phyloP scores from a whole-genome alignment of 1,140 invertebrate genomes.

The Drosophila erecta region DNA sequence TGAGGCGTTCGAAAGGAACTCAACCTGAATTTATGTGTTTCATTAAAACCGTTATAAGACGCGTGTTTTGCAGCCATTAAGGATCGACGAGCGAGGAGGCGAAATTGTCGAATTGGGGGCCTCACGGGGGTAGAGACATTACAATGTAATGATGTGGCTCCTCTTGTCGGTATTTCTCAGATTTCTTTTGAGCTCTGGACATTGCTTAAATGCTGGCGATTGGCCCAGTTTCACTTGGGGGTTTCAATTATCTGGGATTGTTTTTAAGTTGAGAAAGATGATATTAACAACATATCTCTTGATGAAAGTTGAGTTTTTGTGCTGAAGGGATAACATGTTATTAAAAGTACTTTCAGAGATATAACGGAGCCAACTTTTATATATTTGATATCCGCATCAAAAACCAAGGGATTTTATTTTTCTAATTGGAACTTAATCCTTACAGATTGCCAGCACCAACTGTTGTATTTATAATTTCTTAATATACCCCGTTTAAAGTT shows the following conservation, averaged over 20 bases:
- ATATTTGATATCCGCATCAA: not conserved
- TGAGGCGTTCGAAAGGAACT: conserved; percentile 50
- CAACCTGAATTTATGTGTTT: conserved; percentile 76
- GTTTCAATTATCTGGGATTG: conserved; percentile 46
- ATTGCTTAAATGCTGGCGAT: conserved; percentile 33
- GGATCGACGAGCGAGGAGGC: conserved; percentile 15
- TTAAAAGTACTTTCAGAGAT: not conserved
- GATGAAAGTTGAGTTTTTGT: conserved; percentile 9
- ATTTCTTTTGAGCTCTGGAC: conserved; percentile 48
- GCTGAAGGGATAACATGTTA: not conserved
- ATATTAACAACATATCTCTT: conserved; percentile 1
- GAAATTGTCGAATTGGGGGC: not conserved
- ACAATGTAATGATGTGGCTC: conserved; percentile 70
- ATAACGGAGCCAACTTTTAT: not conserved
- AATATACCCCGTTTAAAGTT: too few species aligned
- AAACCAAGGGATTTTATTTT: too few species aligned
- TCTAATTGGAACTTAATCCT: too few species aligned
- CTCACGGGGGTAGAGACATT: conserved; percentile 16
- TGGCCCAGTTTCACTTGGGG: conserved; percentile 44
- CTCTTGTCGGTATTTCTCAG: conserved; percentile 23
- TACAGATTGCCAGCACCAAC: too few species aligned
- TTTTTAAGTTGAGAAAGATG: not conserved
- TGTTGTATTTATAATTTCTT: too few species aligned
- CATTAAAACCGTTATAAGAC: conserved; percentile 77
- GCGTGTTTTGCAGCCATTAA: conserved; percentile 74